phyloP scores from a whole-genome alignment of 2,113 vertebrate species.

The Amblyornis subalaris region DNA sequence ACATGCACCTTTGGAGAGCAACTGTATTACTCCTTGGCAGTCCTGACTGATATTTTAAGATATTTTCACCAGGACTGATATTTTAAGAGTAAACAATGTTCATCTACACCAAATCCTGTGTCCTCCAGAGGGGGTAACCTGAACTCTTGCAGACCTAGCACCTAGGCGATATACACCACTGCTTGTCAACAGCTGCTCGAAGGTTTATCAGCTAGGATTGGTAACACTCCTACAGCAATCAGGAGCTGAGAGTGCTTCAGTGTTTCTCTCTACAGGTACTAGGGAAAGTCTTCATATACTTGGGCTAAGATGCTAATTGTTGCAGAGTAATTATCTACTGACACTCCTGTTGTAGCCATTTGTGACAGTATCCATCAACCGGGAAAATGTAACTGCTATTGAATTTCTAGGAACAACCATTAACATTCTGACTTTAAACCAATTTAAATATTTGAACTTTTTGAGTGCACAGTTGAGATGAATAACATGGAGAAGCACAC shows the following conservation, averaged over 20 bases:
- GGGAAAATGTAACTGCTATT: not conserved
- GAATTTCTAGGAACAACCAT: conserved; percentile 19
- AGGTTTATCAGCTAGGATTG: not conserved
- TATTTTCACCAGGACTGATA: not conserved
- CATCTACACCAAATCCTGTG: not conserved
- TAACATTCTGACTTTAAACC: conserved; percentile 45
- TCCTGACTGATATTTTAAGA: too few relatives aligned
- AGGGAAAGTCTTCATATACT: not conserved
- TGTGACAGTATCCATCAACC: not conserved
- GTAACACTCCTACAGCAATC: not conserved
- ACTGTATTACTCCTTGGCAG: not conserved
- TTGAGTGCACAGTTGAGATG: conserved; percentile 26
- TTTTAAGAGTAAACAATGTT: not conserved
- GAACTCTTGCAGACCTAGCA: not conserved
- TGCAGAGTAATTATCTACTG: not conserved
- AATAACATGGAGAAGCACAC: conserved; percentile 36
- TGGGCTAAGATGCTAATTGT: not conserved
- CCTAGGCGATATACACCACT: not conserved
- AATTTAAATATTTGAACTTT: conserved; percentile 65
- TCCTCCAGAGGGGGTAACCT: not conserved
- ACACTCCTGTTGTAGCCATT: not conserved
- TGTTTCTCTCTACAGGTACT: not conserved
- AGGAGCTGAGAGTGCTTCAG: not conserved
- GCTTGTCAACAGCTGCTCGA: not conserved
- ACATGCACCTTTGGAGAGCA: not conserved